phyloP scores from a whole-genome alignment of 2,888 invertebrate species.

The Plebejus melissa region DNA sequence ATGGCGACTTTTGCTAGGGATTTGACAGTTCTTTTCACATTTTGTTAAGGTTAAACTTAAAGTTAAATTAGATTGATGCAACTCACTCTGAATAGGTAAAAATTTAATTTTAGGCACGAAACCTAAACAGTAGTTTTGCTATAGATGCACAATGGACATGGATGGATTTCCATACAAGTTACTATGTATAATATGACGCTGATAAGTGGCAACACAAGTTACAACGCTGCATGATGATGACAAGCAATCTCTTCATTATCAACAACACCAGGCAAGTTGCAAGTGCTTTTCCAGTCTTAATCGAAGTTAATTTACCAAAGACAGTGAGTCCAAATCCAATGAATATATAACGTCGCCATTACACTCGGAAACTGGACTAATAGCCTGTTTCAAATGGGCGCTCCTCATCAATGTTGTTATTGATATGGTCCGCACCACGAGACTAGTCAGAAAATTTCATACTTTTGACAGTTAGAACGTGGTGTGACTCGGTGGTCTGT shows the following conservation, averaged over 20 bases:
- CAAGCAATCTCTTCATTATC: neutral
- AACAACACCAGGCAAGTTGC: neutral
- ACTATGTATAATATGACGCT: neutral
- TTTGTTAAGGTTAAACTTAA: too few species aligned
- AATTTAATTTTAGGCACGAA: too few species aligned
- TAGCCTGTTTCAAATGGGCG: neutral
- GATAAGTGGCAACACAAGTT: too few species aligned
- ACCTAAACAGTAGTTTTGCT: too few species aligned
- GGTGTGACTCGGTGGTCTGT: too few species aligned
- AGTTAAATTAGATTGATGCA: too few species aligned
- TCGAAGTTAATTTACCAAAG: slow-evolving; percentile 1
- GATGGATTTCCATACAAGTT: neutral
- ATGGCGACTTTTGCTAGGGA: too few species aligned
- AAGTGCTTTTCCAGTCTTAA: neutral
- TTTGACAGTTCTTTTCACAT: too few species aligned
- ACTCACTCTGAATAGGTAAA: too few species aligned
- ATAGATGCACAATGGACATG: too few species aligned
- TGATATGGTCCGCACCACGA: neutral
- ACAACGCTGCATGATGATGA: neutral
- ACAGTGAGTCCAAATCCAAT: slow-evolving; percentile 1
- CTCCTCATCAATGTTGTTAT: neutral
- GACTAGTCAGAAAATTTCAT: too few species aligned
- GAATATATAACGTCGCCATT: neutral
- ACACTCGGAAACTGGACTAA: neutral
- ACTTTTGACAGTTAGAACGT: too few species aligned